These are phyloP conservation scores for Drosophila sproati DNA, from an alignment of 1,140 invertebrate species.

Conservation along the genomic window DNA sequence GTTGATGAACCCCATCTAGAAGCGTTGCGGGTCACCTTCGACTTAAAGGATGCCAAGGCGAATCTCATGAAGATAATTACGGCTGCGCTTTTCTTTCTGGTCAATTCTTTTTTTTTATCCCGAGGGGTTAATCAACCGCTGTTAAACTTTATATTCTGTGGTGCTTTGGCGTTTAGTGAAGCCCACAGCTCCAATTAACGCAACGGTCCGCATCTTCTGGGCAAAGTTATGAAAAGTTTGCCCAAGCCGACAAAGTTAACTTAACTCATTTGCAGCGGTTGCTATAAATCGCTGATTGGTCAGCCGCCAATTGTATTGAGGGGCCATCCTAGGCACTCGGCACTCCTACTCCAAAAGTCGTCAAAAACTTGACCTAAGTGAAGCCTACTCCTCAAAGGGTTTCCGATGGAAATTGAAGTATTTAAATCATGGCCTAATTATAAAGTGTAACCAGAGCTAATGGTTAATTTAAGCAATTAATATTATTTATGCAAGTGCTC, in stretches of 20 bases:
- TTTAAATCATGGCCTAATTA: conserved; percentile 19
- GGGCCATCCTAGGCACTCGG: not conserved
- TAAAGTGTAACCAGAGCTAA: not conserved
- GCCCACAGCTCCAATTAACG: conserved; percentile 68
- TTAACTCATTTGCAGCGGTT: conserved; percentile 76
- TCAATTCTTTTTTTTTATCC: conserved; percentile 33
- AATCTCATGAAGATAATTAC: conserved; percentile 78
- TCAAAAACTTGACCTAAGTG: not conserved
- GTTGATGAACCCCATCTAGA: conserved; percentile 44
- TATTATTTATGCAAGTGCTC: not conserved
- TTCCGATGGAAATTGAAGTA: not conserved
- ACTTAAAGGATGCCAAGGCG: conserved; percentile 27
- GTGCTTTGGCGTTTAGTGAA: conserved; percentile 44
- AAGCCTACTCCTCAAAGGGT: not conserved
- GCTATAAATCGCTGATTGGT: conserved; percentile 65
- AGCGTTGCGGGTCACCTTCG: conserved; percentile 33
- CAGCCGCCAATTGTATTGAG: conserved; percentile 20
- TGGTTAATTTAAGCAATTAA: not conserved
- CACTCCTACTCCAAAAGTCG: conserved; percentile 8
- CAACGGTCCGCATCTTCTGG: conserved; percentile 41
- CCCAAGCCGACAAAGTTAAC: conserved; percentile 70
- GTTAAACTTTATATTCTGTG: conserved; percentile 60
- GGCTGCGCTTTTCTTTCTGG: conserved; percentile 16
- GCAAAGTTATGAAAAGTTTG: conserved; percentile 70
- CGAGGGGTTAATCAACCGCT: conserved; percentile 69